Base-by-base conservation (phyloP, 2,888 invertebrate genomes). In the Oscheius sp. region DNA sequence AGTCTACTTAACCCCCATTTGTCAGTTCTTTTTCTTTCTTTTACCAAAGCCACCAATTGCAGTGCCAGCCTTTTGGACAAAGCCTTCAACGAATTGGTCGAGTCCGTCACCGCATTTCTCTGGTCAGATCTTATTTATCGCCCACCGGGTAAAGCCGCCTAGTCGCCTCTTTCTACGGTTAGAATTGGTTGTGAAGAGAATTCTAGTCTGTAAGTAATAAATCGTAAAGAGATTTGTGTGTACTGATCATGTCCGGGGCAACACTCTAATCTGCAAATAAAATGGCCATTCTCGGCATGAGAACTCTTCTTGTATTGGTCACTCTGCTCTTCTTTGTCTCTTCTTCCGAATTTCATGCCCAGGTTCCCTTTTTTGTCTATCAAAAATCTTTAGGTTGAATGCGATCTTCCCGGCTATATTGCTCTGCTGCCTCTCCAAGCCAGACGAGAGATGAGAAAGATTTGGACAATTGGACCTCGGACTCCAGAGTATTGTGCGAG, bases 61-160 rank as follows among this genome's bases (percentile, higher is more conserved):
- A 68, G 68, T 23, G 25, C 42, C 4, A 23, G 31, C 15, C 27
- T 46, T 3, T 33, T 68, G 68, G 68, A 68, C 37, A 58, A 46
- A 25, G 68, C 68, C 15, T 68, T 68, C 48, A 61, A 68, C 27
- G 68, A 68, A 6, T 31, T 68, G 31, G 61, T 68, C 12, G 48
- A 58, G 39, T 61, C 58, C 1, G 58, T 61, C n/a, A 68, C 68
- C 3, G 58, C 68, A 10, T 68, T 50, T 42, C 48, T 68, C 58
- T 68, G 68, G 68, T 45, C 68, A 8, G 68, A 68, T 46, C 52
- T 68, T 20, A 42, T 68, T 17, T 53, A 61, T 17, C 42, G 46
- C 5, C 68, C 68, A 15, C 68, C 68, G 3, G 58, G 68, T 46
- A 64, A 34, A 48, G 23, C 46, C 20, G 6, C 29, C 29, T 45